These are phyloP conservation scores for Collichthys lucidus DNA, from an alignment of 2,113 vertebrate genomes.

Conservation along the genomic window DNA sequence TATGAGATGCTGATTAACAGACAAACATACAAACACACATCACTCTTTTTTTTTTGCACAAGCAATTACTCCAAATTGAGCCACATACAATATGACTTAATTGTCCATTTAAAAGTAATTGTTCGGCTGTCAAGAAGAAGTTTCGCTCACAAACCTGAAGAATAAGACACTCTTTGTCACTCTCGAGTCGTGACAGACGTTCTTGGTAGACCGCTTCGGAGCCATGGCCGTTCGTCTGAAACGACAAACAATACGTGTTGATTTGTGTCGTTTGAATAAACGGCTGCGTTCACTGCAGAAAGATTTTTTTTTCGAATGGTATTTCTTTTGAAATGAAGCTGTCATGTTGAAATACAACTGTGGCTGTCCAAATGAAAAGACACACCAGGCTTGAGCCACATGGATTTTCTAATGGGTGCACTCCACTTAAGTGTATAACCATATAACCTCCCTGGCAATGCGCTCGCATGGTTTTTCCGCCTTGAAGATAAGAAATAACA, in stretches of 20 bases:
- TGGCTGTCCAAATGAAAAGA: constrained; percentile 20
- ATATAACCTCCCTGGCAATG: constrained; percentile 17
- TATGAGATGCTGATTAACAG: constrained; percentile 1
- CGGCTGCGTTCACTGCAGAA: not conserved
- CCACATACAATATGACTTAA: not conserved
- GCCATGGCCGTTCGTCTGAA: constrained; percentile 92
- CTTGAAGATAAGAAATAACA: not conserved
- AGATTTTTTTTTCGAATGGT: not conserved
- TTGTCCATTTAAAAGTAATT: constrained; percentile 10
- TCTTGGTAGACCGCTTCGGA: constrained; percentile 91
- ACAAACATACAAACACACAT: constrained; percentile 18
- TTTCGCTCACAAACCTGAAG: constrained; percentile 88
- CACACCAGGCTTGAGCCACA: constrained; percentile 13
- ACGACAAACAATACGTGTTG: constrained; percentile 40
- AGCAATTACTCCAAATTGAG: not conserved
- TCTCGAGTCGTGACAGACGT: constrained; percentile 92
- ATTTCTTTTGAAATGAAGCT: not conserved
- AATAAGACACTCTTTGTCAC: constrained; percentile 97
- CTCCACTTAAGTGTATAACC: not conserved
- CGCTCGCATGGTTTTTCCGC: constrained; percentile 17
- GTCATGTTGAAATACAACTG: constrained; percentile 9
- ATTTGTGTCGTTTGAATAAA: constrained; percentile 16
- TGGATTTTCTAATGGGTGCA: not conserved
- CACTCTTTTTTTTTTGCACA: no score
- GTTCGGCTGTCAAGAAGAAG: not conserved